Base-by-base conservation (phyloP, 2,888 invertebrate species). In the Cerceris ruficornis region DNA sequence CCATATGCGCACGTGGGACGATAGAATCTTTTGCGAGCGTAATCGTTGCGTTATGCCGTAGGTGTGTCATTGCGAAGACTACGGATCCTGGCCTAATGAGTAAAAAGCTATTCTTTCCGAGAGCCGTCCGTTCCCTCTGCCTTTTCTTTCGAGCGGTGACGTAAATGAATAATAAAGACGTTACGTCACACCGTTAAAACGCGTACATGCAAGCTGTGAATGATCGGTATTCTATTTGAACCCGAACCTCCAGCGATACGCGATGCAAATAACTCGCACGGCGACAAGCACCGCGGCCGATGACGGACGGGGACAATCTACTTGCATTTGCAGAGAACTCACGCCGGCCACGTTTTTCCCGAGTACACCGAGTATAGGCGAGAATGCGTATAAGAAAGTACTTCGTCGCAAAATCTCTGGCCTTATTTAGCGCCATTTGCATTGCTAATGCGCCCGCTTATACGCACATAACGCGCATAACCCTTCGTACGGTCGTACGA, bases 401-500 rank as follows among this genome's bases (percentile, higher is more conserved):
- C 14, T 15, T 55, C 9, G 42, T 17, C 15, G 43, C 8, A 50
- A 77, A 70, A 52, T 70, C 54, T 6, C 39, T 39, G 54, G 52
- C 42, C 14, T 70, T 71, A 64, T 68, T 77, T 43, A 50, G 17
- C 66, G 57, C 43, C 72, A 72, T 79, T 72, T 68, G 42, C 68
- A 69, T 78, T 73, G 68, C 68, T 79, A 78, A 79, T 78, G 17
- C 14, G 0, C 17, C 9, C 46, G 43, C 15, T 28, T 15, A 46
- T 61, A 9, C 46, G 17, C 50, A n/a, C 9, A n/a, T 11, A 50
- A n/a, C 9, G n/a, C n/a, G 50, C 50, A n/a, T n/a, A 13, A 13
- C n/a, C 50, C 50, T 50, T 11, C n/a, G n/a, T n/a, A n/a, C 2
- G n/a, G n/a, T n/a, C n/a, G n/a, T n/a, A n/a, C n/a, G n/a, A n/a